phyloP scores from a whole-genome alignment of 1,140 invertebrate species.

The Meloidogyne floridensis region DNA sequence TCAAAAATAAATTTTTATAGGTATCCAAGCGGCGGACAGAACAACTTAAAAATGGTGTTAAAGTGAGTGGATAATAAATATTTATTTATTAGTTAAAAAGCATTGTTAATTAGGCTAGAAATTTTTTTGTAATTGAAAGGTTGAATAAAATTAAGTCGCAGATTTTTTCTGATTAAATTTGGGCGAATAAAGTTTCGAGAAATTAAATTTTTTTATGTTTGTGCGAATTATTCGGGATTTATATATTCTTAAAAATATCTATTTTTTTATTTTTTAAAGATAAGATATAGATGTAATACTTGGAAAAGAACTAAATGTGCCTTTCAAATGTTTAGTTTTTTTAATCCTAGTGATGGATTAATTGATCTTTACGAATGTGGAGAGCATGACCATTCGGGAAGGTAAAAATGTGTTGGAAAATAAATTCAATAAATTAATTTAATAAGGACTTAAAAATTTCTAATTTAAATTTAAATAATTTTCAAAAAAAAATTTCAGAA shows the following conservation, averaged over 20 bases:
- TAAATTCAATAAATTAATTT: background rate
- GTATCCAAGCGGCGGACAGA: slow-evolving; percentile 28
- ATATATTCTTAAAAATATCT: too few species aligned
- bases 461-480: background rate
- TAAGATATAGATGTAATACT: slow-evolving; percentile 29
- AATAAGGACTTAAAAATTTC: too few species aligned
- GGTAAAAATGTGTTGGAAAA: background rate
- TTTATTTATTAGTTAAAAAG: too few species aligned
- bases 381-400: slow-evolving; percentile 27
- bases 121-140: too few species aligned
- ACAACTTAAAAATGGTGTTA: slow-evolving; percentile 30
- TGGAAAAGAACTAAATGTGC: slow-evolving; percentile 31
- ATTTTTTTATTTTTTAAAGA: background rate
- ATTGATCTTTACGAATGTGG: slow-evolving; percentile 31
- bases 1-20: background rate
- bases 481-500: background rate
- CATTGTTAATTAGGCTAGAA: too few species aligned
- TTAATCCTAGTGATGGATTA: slow-evolving; percentile 15
- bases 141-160: too few species aligned
- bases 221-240: too few species aligned
- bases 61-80: slow-evolving; percentile 15
- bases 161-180: too few species aligned
- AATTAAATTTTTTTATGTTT: too few species aligned
- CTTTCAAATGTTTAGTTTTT: slow-evolving; percentile 31
- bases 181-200: too few species aligned